Conservation (phyloP, 2,113 vertebrate species). For the Panthera tigris region DNA sequence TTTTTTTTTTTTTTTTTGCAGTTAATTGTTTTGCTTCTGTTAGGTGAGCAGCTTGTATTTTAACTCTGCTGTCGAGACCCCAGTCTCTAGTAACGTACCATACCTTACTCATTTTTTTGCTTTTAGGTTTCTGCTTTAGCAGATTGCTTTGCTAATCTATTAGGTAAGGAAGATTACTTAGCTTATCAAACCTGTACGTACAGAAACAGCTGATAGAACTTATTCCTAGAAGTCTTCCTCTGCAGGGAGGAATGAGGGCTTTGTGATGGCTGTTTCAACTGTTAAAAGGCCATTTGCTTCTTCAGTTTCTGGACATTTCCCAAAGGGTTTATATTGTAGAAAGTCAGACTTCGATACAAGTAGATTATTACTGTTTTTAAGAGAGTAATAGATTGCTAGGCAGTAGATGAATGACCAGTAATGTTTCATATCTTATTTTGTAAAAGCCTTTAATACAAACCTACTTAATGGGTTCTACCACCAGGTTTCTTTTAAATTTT, state of each 20-base stretch:
- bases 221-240: background rate
- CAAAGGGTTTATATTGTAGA: background rate
- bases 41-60: background rate
- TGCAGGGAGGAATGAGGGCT: background rate
- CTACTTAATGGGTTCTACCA: background rate
- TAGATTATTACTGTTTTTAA: background rate
- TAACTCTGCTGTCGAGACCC: background rate
- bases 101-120: background rate
- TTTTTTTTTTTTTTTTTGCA: background rate
- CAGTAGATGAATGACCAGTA: conserved; percentile 4
- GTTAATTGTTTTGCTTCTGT: background rate
- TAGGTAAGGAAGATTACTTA: background rate
- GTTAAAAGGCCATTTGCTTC: background rate
- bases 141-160: background rate
- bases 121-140: background rate
- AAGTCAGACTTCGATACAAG: background rate
- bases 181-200: background rate
- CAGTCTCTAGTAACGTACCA: background rate
- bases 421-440: background rate
- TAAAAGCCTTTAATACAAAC: background rate
- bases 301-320: background rate
- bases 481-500: background rate
- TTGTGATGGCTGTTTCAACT: background rate
- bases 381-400: background rate
- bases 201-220: background rate